These are phyloP conservation scores for Caenorhabditis parvicauda DNA, from an alignment of 2,888 invertebrate species.

Conservation along the genomic window DNA sequence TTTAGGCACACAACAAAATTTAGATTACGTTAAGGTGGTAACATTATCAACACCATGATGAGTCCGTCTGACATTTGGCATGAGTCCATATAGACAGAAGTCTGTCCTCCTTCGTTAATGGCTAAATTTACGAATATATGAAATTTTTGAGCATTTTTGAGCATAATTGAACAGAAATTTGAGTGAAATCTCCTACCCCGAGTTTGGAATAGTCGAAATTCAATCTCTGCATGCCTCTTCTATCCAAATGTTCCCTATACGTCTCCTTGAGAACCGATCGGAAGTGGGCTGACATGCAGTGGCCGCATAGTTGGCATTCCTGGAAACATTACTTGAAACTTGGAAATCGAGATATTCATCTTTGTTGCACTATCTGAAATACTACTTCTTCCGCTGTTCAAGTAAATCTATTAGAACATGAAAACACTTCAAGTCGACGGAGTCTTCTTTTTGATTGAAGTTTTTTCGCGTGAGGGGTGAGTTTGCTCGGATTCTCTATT, in stretches of 20 bases:
- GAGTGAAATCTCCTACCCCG: constrained; percentile 67
- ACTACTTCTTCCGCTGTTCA: too few relatives aligned
- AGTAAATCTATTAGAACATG: too few relatives aligned
- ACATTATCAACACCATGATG: constrained; percentile 73
- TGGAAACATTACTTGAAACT: constrained; percentile 26
- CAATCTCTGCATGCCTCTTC: constrained; percentile 75
- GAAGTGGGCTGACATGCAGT: constrained; percentile 73
- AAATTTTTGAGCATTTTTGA: not conserved
- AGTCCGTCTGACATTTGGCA: constrained; percentile 81
- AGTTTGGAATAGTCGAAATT: constrained; percentile 22
- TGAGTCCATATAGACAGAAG: constrained; percentile 81
- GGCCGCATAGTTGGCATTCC: constrained; percentile 76
- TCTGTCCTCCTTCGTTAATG: constrained; percentile 69
- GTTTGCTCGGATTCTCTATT: too few relatives aligned
- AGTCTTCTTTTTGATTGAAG: too few relatives aligned
- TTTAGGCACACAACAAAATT: too few relatives aligned
- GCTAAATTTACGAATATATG: constrained; percentile 12
- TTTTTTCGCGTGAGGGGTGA: too few relatives aligned
- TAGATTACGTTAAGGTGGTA: too few relatives aligned
- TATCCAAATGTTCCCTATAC: constrained; percentile 78
- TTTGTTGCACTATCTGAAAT: too few relatives aligned
- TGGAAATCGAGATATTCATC: too few relatives aligned
- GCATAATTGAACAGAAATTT: not conserved
- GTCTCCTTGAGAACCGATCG: constrained; percentile 72
- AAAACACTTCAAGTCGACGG: too few relatives aligned